Evolutionary conservation across 2,113 vertebrate species (phyloP).

Genomic region (Amphiprion percula): DNA sequence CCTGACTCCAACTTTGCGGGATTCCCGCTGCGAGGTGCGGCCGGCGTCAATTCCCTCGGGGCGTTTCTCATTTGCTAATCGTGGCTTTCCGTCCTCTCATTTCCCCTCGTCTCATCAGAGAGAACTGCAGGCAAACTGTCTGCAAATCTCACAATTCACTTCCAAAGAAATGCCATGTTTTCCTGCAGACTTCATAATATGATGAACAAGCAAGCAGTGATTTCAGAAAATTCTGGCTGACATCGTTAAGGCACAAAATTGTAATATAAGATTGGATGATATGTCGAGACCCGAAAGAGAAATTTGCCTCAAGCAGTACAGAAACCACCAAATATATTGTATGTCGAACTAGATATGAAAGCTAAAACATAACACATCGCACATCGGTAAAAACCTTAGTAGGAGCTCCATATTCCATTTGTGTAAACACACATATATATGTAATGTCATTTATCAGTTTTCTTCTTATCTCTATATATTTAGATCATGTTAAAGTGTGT

Average conservation of each 20-base stretch:
- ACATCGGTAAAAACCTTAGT: too few species aligned
- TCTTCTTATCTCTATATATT: not conserved
- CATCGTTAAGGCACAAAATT: conserved; percentile 8
- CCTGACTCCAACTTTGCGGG: conserved; percentile 15
- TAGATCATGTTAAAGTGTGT: not conserved
- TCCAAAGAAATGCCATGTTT: conserved; percentile 18
- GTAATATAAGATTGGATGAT: not conserved
- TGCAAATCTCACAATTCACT: conserved; percentile 44
- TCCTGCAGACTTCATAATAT: conserved; percentile 19
- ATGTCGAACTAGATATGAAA: too few species aligned
- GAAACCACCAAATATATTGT: too few species aligned
- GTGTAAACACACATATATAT: too few species aligned
- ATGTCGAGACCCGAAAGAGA: too few species aligned
- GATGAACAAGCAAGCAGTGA: not conserved
- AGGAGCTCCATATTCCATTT: too few species aligned
- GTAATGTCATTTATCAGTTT: not conserved
- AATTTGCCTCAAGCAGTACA: too few species aligned
- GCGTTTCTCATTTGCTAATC: conserved; percentile 42
- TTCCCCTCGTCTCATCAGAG: conserved; percentile 46
- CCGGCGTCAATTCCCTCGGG: conserved; percentile 27
- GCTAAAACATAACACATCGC: too few species aligned
- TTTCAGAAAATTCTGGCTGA: conserved; percentile 11
- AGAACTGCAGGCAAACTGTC: conserved; percentile 47
- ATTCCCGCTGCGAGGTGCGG: conserved; percentile 28
- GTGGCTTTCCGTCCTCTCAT: conserved; percentile 46